Percentiles rank a stretch among this genome's conserved stretches.
Conservation (phyloP, 2,888 invertebrate species). For the Temnothorax rugatulus region DNA sequence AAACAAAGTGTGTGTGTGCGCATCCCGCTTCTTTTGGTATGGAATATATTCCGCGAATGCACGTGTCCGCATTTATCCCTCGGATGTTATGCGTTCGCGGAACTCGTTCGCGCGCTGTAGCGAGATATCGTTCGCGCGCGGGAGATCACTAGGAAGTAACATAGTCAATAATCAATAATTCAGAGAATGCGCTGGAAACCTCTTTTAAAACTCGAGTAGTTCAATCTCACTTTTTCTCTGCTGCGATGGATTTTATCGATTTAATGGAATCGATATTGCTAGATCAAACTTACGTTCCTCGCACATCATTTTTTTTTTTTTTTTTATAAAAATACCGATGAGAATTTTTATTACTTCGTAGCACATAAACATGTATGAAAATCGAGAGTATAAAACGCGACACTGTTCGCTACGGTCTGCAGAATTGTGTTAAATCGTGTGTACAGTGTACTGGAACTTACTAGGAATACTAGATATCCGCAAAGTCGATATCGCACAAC, state of each 20-base stretch:
- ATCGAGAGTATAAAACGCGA: neutral
- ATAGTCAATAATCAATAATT: neutral
- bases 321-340: neutral
- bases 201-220: neutral
- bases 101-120: neutral
- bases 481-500: neutral
- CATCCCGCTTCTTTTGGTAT: slow-evolving; percentile 11
- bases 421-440: neutral
- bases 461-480: neutral
- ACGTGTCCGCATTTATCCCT: slow-evolving; percentile 34
- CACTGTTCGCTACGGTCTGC: too few relatives aligned
- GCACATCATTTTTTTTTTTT: neutral
- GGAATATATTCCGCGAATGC: slow-evolving; percentile 33
- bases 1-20: neutral
- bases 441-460: neutral
- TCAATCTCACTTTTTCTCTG: neutral
- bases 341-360: neutral
- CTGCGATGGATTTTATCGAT: neutral
- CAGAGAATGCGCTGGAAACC: neutral
- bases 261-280: neutral
- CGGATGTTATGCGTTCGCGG: slow-evolving; percentile 27
- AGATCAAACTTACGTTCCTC: neutral
- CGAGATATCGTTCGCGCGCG: slow-evolving; percentile 9
- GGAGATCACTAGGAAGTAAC: neutral
- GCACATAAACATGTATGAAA: too few relatives aligned